Base-by-base conservation (phyloP, 2,113 vertebrate species). In the Eptesicus fuscus region DNA sequence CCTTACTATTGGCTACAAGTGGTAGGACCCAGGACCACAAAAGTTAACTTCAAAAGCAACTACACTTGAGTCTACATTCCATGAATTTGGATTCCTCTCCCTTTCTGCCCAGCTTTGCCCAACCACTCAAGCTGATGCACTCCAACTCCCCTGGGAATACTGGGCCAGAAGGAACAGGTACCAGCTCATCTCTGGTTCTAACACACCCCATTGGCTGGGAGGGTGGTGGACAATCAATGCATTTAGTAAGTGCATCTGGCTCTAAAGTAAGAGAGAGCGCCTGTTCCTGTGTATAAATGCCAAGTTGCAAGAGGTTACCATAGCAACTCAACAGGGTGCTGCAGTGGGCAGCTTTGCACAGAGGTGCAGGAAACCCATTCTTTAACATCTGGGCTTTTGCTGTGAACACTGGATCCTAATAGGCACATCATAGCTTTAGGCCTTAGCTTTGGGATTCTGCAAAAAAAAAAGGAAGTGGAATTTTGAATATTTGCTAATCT, bases 321-420 rank as follows among this genome's bases (percentile, higher is more conserved):
- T 97, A 90, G 96, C 93, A 97, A 98, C 97, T n/a, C 83, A 92
- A 67, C 63, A 96, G 84, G 91, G 80, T 42, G 65, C 78, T 97
- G 92, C 95, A 84, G 22, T 79, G 92, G 91, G 80, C 87, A 95
- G 94, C 91, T 92, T 59, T 91, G 51, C 69, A 95, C 25, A 47
- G 89, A 96, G 79, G 30, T 88, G 5, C 40, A 96, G 71, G 94
- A 92, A 87, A 74, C 56, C 78, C 94, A 51, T 65, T 88, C 65
- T 92, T 49, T 91, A 78, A 80, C 67, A 88, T 67, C 82, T 86
- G 79, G 84, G 90, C 63, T 91, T 94, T 84, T 35, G 44, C 78
- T 86, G 40, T 90, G 30, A 28, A 42, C 51, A 44, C 4, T 17
- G 63, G 67, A 69, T 84, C 44, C 70, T 44, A 49, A 35, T 10